A percentile compares a stretch with the other conserved stretches of the same genome.
Conservation (phyloP, 2,797 vertebrate species). For the Poecilia velifera region DNA sequence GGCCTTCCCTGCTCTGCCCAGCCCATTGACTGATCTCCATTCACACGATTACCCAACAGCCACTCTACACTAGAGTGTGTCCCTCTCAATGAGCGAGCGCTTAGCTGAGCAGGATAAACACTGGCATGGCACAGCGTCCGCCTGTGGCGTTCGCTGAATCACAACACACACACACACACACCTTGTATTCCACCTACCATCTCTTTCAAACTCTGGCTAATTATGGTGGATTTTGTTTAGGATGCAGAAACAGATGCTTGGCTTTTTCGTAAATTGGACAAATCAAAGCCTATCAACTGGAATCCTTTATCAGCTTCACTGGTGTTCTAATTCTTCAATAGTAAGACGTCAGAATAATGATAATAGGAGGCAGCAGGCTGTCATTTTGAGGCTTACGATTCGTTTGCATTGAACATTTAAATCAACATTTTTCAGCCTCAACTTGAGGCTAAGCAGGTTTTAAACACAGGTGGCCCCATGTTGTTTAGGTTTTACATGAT, state of each 20-base stretch:
- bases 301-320: not conserved
- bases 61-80: constrained; percentile 66
- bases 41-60: constrained; percentile 78
- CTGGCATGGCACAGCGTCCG: constrained; percentile 56
- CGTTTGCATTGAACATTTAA: constrained; percentile 15
- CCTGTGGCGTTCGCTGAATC: constrained; percentile 34
- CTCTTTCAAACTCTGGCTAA: not conserved
- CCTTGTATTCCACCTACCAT: not conserved
- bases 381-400: constrained; percentile 48
- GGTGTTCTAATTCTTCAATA: constrained; percentile 37
- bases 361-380: constrained; percentile 16
- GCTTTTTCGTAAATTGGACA: not conserved
- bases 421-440: not conserved
- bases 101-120: constrained; percentile 69
- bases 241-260: not conserved
- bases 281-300: not conserved
- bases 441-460: constrained; percentile 37
- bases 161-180: not conserved
- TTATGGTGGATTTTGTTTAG: not conserved
- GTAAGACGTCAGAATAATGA: constrained; percentile 24
- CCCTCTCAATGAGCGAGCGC: constrained; percentile 52
- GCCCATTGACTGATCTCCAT: constrained; percentile 78
- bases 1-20: constrained; percentile 60
- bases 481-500: not conserved
- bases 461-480: constrained; percentile 16